Conservation (phyloP, 2,113 vertebrate species). For the Glareola pratincola region DNA sequence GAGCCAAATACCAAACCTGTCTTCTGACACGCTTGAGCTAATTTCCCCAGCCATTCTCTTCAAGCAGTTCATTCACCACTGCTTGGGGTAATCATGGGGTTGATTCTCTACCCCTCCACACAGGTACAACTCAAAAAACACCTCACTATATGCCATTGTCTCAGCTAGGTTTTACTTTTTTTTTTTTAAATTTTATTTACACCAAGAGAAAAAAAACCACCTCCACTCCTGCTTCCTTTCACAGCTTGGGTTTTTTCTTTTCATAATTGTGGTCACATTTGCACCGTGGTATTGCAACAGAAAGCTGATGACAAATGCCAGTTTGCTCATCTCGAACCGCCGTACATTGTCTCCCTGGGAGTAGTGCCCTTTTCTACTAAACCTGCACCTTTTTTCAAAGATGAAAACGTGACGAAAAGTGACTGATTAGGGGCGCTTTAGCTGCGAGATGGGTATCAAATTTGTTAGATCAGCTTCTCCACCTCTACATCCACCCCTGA, state of each 20-base stretch:
- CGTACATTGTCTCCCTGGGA: rapidly evolving
- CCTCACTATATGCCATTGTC: neutral
- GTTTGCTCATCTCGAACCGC: neutral
- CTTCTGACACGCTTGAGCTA: too few species aligned
- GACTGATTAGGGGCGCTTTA: neutral
- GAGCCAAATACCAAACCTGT: neutral
- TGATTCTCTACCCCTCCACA: neutral
- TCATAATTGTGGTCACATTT: neutral
- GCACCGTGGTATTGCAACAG: neutral
- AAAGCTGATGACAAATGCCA: neutral
- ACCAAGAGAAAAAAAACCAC: neutral
- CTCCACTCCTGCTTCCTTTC: neutral
- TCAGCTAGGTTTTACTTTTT: neutral
- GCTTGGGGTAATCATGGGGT: neutral
- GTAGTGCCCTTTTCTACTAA: neutral
- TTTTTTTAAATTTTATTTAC: neutral
- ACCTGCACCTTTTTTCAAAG: neutral
- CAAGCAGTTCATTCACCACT: neutral
- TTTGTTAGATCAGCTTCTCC: neutral
- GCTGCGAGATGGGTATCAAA: neutral
- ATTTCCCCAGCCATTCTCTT: neutral
- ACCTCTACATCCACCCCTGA: neutral
- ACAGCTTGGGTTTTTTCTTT: neutral
- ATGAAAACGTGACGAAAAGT: neutral
- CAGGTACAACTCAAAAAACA: neutral